A percentile compares a stretch with the other conserved stretches of the same genome.
These are phyloP conservation scores for Perizoma flavofasciatum DNA, from an alignment of 2,888 invertebrate genomes.

Conservation along the genomic window DNA sequence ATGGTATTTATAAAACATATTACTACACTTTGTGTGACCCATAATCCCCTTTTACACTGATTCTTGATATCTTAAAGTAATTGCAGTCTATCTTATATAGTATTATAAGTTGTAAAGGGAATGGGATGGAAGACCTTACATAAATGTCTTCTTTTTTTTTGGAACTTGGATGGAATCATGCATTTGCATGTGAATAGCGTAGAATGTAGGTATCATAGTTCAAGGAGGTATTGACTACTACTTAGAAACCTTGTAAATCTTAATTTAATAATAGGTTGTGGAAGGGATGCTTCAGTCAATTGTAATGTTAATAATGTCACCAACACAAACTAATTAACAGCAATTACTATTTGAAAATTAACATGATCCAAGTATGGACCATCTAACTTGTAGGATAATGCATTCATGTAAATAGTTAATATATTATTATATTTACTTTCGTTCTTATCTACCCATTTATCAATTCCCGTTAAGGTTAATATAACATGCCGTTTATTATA, in stretches of 20 bases:
- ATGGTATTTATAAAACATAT: slow-evolving; percentile 72
- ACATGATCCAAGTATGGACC: neutral
- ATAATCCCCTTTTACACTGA: neutral
- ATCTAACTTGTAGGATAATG: slow-evolving; percentile 2
- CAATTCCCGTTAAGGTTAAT: slow-evolving; percentile 38
- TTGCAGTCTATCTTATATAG: no score
- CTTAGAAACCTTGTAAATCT: slow-evolving; percentile 18
- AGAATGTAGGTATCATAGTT: slow-evolving; percentile 2
- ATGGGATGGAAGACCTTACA: no score
- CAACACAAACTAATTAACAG: neutral
- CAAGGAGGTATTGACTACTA: slow-evolving; percentile 8
- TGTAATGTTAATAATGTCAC: neutral
- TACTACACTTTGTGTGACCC: slow-evolving; percentile 8
- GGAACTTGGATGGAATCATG: neutral
- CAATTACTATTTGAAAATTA: neutral
- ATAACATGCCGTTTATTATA: slow-evolving; percentile 30
- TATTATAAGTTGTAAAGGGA: no score
- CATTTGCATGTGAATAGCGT: neutral
- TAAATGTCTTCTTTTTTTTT: neutral
- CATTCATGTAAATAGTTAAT: neutral
- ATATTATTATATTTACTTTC: slow-evolving; percentile 32
- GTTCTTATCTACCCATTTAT: slow-evolving; percentile 43
- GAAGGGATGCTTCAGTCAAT: neutral
- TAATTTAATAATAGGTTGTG: slow-evolving; percentile 11
- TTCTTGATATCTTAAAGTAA: neutral